Base-by-base conservation (phyloP, 2,888 invertebrate genomes). In the Diadromus collaris region DNA sequence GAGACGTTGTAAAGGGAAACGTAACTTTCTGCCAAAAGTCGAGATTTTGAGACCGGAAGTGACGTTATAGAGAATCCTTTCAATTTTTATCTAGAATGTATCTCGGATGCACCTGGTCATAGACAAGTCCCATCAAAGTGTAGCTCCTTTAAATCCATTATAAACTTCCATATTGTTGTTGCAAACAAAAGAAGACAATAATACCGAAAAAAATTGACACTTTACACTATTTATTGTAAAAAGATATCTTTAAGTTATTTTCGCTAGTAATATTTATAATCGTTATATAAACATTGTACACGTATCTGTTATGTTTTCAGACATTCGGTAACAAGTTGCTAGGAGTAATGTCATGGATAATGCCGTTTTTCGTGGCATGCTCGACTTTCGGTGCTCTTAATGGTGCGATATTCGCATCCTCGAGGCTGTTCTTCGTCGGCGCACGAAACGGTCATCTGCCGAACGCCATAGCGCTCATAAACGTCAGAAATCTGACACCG, bases 381-480 rank as follows among this genome's bases (percentile, higher is more conserved):
- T 98, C 98, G 34, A 98, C 98, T 0, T 97, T 99, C 88, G 99
- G 99, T 2, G 97, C 98, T 1, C 92, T 99, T 2, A 99, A 99
- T 88, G 98, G 98, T 21, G 97, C 97, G 2, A 98, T 99, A 82
- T 98, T 98, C 88, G 97, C 98, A 0, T 97, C 98, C 0, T 96
- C 98, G 0, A 93, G 97, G 51, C 91, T 97, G 10, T 97, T 97
- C 90, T 97, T 97, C 90, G 97, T 97, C 5, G 97, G 97, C 7
- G 97, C 97, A 0, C 93, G 97, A 77, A 95, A 97, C 87, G 97
- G 97, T 16, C 97, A 97, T 89, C 92, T 97, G 61, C 97, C 97
- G 0, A 92, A 94, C 82, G 96, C 96, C n/a, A 95, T 97, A 88
- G 95, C 97, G 0, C 92, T 97, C 64, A 97, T 97, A 78, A 96